Evolutionary conservation across 2,797 vertebrate genomes (phyloP).

Genomic region (Onychomys leucogaster): DNA sequence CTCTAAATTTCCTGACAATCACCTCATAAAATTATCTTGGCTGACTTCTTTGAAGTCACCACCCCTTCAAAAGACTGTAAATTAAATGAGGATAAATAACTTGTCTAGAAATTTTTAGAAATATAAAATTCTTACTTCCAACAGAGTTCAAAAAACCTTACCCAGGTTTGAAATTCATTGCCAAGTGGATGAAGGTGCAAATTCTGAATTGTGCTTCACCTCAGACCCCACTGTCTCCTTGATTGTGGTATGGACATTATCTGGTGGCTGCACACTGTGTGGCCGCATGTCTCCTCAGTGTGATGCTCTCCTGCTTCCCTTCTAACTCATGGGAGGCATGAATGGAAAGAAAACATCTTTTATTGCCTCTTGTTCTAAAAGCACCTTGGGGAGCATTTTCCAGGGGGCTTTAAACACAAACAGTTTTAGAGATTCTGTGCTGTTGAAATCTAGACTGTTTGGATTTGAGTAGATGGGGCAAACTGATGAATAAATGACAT

Average conservation of each 20-base stretch:
- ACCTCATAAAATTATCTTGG: not conserved
- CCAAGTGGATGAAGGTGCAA: too few relatives aligned
- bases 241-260: not conserved
- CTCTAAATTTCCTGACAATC: too few relatives aligned
- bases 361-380: not conserved
- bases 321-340: not conserved
- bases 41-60: not conserved
- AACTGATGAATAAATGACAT: not conserved
- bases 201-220: not conserved
- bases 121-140: not conserved
- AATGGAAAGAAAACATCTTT: slow-evolving; percentile 32
- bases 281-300: not conserved
- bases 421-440: not conserved
- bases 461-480: not conserved
- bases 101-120: not conserved
- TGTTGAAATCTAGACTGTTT: not conserved
- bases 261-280: not conserved
- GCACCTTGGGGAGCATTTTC: not conserved
- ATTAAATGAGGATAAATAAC: not conserved
- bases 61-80: rapidly evolving
- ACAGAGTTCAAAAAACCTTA: not conserved
- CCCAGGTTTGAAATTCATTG: not conserved
- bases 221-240: not conserved
- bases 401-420: not conserved
- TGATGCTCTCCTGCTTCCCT: not conserved